These are phyloP conservation scores for Eristalis arbustorum DNA, from an alignment of 2,888 invertebrate genomes.

Conservation along the genomic window DNA sequence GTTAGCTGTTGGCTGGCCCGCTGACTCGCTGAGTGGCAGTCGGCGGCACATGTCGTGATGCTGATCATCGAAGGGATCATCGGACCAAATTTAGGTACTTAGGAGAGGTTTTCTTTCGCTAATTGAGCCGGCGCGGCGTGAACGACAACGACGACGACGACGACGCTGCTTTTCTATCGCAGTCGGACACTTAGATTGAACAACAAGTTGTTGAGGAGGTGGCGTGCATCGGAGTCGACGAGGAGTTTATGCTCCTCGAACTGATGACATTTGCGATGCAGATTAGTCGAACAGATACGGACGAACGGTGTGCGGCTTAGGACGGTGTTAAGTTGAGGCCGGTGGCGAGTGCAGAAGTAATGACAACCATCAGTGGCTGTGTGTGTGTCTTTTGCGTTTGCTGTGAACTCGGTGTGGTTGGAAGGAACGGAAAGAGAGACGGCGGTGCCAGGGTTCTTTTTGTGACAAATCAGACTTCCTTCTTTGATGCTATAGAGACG, in stretches of 20 bases:
- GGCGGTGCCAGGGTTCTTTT: background rate
- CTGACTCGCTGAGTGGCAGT: background rate
- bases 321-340: background rate
- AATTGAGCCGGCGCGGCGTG: slow-evolving; percentile 44
- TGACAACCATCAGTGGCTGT: background rate
- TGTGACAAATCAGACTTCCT: no score
- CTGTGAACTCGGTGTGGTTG: background rate
- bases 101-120: slow-evolving; percentile 47
- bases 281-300: slow-evolving; percentile 1
- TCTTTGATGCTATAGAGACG: no score
- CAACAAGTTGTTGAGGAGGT: slow-evolving; percentile 35
- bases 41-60: slow-evolving; percentile 67
- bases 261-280: slow-evolving; percentile 15
- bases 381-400: background rate
- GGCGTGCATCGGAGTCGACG: background rate
- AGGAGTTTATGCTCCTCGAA: background rate
- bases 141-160: background rate
- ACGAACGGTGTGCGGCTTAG: background rate
- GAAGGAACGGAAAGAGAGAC: background rate
- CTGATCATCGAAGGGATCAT: slow-evolving; percentile 68
- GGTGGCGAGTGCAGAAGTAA: background rate
- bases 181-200: slow-evolving; percentile 48
- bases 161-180: background rate
- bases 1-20: slow-evolving; percentile 7
- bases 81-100: slow-evolving; percentile 60